Conservation (phyloP, 2,113 vertebrate genomes). For the Geococcyx californianus region DNA sequence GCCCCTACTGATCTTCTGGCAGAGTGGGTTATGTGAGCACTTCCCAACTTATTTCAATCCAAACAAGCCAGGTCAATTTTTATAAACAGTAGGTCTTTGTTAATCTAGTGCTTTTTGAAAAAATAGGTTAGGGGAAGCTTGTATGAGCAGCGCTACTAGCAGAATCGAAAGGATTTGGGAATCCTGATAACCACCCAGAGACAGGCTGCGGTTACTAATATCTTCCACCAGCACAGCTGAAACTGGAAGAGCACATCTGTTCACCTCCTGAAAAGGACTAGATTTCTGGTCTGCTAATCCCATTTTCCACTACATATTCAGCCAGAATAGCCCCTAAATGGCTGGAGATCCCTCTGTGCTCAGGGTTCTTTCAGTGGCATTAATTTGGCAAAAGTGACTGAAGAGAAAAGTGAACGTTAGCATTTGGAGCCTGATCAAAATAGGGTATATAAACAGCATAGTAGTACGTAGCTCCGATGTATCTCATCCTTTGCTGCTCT, state of each 20-base stretch:
- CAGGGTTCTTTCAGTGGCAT: not conserved
- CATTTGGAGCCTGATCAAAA: slow-evolving; percentile 21
- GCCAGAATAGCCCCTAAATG: slow-evolving; percentile 36
- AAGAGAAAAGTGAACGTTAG: not conserved
- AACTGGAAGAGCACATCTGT: slow-evolving; percentile 59
- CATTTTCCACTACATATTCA: slow-evolving; percentile 52
- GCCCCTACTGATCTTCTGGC: slow-evolving; percentile 1
- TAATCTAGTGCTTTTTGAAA: not conserved
- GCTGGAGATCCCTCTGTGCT: slow-evolving; percentile 21
- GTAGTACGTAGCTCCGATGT: not conserved
- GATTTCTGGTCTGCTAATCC: slow-evolving; percentile 59
- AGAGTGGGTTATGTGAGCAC: fast-evolving
- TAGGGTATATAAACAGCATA: not conserved
- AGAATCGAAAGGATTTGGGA: slow-evolving; percentile 1
- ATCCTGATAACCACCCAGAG: slow-evolving; percentile 57
- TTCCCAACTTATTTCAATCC: not conserved
- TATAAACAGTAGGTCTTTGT: not conserved
- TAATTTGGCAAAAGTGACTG: slow-evolving; percentile 30
- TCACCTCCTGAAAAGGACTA: slow-evolving; percentile 66
- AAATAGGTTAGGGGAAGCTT: not conserved
- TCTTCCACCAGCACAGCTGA: slow-evolving; percentile 45
- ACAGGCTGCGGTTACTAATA: not conserved
- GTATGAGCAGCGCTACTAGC: not conserved
- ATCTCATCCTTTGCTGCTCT: slow-evolving; percentile 4
- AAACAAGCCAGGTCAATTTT: not conserved